Evolutionary conservation across 2,888 invertebrate genomes (phyloP).

Genomic region (Clistopyga incitator): DNA sequence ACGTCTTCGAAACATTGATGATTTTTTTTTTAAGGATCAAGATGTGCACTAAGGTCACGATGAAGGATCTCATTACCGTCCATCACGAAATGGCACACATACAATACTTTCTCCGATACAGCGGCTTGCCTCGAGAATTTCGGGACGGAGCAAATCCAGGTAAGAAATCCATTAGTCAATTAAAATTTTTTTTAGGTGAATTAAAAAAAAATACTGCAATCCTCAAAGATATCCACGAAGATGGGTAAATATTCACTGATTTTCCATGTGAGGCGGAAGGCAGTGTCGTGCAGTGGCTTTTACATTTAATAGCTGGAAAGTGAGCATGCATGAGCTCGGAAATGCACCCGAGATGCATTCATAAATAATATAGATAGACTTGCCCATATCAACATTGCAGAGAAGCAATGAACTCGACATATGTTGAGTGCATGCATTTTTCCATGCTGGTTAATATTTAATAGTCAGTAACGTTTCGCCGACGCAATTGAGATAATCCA

Average conservation of each 20-base stretch:
- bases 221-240: not conserved
- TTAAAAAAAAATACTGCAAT: not conserved
- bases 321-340: constrained; percentile 73
- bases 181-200: not conserved
- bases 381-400: not conserved
- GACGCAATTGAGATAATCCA: not conserved
- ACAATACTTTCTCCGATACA: constrained; percentile 94
- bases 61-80: constrained; percentile 94
- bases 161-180: constrained; percentile 76
- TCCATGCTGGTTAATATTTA: not conserved
- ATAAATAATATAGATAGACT: constrained; percentile 60
- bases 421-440: constrained; percentile 4
- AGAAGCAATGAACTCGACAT: constrained; percentile 19
- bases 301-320: constrained; percentile 79
- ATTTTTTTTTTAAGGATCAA: constrained; percentile 89
- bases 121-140: constrained; percentile 93
- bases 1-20: not conserved
- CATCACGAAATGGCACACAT: constrained; percentile 97
- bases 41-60: constrained; percentile 94
- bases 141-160: constrained; percentile 97
- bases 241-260: constrained; percentile 10
- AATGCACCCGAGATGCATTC: constrained; percentile 77
- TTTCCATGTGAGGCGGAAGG: constrained; percentile 74
- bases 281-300: constrained; percentile 69
- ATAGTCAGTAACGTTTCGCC: not conserved